Evolutionary conservation across 2,113 vertebrate species (phyloP).

Genomic region (Heteronetta atricapilla): DNA sequence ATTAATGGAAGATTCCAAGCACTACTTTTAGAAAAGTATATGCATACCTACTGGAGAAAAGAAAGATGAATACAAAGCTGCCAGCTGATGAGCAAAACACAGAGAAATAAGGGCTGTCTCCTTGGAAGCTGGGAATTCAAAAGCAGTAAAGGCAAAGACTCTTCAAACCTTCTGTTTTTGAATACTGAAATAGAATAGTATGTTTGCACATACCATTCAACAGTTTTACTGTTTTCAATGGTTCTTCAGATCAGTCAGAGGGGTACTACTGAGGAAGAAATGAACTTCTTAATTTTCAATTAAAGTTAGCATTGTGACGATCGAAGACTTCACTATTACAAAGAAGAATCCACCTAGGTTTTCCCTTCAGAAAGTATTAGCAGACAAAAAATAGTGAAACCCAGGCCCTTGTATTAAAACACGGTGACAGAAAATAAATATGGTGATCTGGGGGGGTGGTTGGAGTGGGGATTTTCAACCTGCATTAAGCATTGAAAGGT

Average conservation of each 20-base stretch:
- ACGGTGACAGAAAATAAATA: neutral
- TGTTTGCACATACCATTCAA: slow-evolving; percentile 13
- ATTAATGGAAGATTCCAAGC: neutral
- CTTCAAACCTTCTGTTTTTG: neutral
- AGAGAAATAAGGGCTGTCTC: neutral
- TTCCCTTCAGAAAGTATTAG: neutral
- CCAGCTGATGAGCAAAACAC: neutral
- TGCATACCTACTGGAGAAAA: neutral
- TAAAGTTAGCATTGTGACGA: neutral
- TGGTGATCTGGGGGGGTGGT: neutral
- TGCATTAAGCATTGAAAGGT: slow-evolving; percentile 1
- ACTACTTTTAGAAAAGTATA: neutral
- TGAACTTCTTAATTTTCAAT: neutral
- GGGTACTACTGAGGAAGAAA: neutral
- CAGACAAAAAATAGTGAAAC: neutral
- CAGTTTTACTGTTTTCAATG: neutral
- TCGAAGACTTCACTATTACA: neutral
- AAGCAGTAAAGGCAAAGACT: neutral
- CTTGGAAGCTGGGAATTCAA: neutral
- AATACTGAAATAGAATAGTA: neutral
- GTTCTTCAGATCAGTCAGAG: neutral
- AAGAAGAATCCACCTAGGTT: neutral
- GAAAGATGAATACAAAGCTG: neutral
- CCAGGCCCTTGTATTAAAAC: neutral
- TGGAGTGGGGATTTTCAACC: neutral